Conservation (phyloP, 1,140 invertebrate species). For the Cotesia glomerata region DNA sequence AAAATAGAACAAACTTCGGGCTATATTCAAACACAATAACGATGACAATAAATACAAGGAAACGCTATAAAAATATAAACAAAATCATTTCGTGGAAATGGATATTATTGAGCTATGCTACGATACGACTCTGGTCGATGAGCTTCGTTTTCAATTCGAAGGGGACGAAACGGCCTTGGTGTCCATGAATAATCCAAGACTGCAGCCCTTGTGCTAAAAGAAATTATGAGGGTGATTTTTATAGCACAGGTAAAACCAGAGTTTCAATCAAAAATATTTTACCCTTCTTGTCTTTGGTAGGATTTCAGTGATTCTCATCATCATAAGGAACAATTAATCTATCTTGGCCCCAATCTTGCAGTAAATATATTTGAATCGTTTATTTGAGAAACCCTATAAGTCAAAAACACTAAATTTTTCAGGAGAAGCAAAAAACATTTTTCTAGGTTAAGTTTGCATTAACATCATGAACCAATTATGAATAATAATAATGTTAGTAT, state of each 20-base stretch:
- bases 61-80: neutral
- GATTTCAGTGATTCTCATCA: too few relatives aligned
- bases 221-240: neutral
- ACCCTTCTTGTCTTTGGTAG: neutral
- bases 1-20: neutral
- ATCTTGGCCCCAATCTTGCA: too few relatives aligned
- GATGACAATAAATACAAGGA: neutral
- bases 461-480: too few relatives aligned
- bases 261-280: neutral
- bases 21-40: neutral
- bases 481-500: too few relatives aligned
- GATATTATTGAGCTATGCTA: neutral
- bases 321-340: too few relatives aligned
- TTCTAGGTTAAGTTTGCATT: too few relatives aligned
- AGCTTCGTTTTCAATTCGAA: slow-evolving; percentile 2
- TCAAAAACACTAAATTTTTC: too few relatives aligned
- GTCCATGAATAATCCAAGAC: neutral
- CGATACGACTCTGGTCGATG: neutral
- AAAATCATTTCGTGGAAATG: neutral
- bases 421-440: too few relatives aligned
- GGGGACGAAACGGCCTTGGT: neutral
- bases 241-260: neutral
- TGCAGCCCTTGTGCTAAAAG: neutral
- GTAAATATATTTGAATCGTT: too few relatives aligned
- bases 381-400: too few relatives aligned